Base-by-base conservation (phyloP, 1,140 invertebrate genomes). In the Heliconius eleuchia region DNA sequence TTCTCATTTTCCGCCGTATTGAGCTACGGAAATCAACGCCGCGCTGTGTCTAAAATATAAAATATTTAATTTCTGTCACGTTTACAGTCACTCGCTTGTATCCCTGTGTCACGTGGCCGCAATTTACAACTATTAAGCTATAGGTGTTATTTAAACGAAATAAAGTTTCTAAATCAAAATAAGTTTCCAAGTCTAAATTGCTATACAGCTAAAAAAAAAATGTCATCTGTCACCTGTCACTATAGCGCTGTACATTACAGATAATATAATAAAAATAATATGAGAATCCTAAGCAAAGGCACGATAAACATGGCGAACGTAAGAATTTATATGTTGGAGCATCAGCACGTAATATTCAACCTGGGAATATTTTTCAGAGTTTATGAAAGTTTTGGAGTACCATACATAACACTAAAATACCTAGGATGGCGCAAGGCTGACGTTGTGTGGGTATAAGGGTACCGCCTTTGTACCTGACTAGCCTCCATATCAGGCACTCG, bases 321-420 rank as follows among this genome's bases (percentile, higher is more conserved):
- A 66, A 66, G 60, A 66, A 60, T 60, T 60, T 60, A 60, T 66
- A 30, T 4, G 60, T 66, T 23, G 60, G 2, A 66, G 60, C 60
- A 66, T 66, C 60, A 66, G 60, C 27, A 66, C 60, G 60, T 66
- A 66, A 66, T 66, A 66, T 66, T 30, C 60, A 66, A 66, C 60
- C 60, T 66, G 60, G 60, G 60, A 66, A 66, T 66, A 66, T 66
- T 66, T 66, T 66, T 66, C 60, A 66, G 60, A 66, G 60, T 66
- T 66, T 66, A 66, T 66, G 60, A 66, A 66, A 66, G 60, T 66
- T 66, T 66, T 66, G 60, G 60, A 66, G 60, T 66, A 66, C 60
- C 60, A 30, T 66, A 66, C 60, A 66, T 66, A 66, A 66, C 60
- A 66, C 60, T 66, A 66, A 66, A 66, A 66, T 66, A 66, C 60